phyloP scores from a whole-genome alignment of 2,888 invertebrate genomes.

The Diaprepes abbreviatus region DNA sequence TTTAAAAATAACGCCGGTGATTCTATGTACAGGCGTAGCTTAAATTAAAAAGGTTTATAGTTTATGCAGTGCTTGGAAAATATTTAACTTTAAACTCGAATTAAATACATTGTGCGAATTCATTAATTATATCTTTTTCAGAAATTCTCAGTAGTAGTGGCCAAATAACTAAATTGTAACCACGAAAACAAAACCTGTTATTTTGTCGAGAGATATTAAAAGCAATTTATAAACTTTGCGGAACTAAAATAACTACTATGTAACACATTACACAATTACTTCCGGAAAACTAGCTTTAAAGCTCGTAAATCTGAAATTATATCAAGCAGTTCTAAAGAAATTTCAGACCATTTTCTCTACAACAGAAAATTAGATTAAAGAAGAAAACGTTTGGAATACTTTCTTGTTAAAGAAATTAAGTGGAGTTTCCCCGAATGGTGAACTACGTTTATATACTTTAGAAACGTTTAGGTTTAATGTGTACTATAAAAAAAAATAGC shows the following conservation, averaged over 20 bases:
- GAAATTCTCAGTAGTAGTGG: too few species aligned
- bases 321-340: slow-evolving; percentile 24
- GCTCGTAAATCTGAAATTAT: slow-evolving; percentile 31
- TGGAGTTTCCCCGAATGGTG: slow-evolving; percentile 1
- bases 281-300: slow-evolving; percentile 20
- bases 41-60: too few species aligned
- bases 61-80: too few species aligned
- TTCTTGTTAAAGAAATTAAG: slow-evolving; percentile 20
- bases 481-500: too few species aligned
- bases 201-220: slow-evolving; percentile 9
- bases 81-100: too few species aligned
- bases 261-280: slow-evolving; percentile 28
- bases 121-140: too few species aligned
- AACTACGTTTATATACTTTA: slow-evolving; percentile 11
- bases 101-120: too few species aligned
- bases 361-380: slow-evolving; percentile 21
- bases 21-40: too few species aligned
- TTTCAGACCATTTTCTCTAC: slow-evolving; percentile 18
- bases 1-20: too few species aligned
- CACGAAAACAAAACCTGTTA: neutral
- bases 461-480: slow-evolving; percentile 6
- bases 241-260: slow-evolving; percentile 27
- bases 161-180: too few species aligned
- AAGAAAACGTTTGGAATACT: slow-evolving; percentile 23
- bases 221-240: slow-evolving; percentile 18